Conservation (phyloP, 2,113 vertebrate species). For the Cariama cristata region DNA sequence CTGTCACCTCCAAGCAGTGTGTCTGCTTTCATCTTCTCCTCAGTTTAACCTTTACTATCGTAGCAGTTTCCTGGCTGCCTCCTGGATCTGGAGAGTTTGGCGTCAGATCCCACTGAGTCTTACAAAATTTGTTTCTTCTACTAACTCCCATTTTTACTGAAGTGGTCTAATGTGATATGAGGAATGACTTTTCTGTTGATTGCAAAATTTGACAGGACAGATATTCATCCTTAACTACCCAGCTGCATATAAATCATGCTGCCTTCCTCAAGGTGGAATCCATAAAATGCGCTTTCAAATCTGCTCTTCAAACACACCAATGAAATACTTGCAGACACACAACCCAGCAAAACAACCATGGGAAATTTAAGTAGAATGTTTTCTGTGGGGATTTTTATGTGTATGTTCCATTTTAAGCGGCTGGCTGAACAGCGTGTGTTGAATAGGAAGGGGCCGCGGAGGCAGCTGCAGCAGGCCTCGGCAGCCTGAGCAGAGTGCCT, state of each 20-base stretch:
- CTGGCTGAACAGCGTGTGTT: not conserved
- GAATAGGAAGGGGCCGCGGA: not conserved
- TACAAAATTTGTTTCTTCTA: constrained; percentile 2
- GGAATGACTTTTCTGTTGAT: constrained; percentile 7
- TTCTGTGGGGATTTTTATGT: not conserved
- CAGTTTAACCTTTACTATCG: not conserved
- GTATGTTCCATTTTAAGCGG: not conserved
- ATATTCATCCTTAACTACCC: constrained; percentile 1
- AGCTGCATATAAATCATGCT: constrained; percentile 35
- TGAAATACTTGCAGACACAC: not conserved
- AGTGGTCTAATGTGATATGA: not conserved
- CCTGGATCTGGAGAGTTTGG: not conserved
- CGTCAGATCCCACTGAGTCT: not conserved
- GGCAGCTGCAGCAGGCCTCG: not conserved
- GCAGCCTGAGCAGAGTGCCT: not conserved
- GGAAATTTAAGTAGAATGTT: not conserved
- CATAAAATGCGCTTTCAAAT: constrained; percentile 34
- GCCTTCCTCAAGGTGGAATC: constrained; percentile 50
- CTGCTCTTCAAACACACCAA: not conserved
- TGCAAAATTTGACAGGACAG: constrained; percentile 2
- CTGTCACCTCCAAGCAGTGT: not conserved
- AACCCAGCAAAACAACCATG: not conserved
- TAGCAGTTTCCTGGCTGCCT: constrained; percentile 1
- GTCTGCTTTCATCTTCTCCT: constrained; percentile 17
- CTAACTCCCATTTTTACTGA: constrained; percentile 16